Percentiles rank a stretch among this genome's conserved stretches.
phyloP scores from a whole-genome alignment of 2,888 invertebrate species.

The Invenusta paracnida region DNA sequence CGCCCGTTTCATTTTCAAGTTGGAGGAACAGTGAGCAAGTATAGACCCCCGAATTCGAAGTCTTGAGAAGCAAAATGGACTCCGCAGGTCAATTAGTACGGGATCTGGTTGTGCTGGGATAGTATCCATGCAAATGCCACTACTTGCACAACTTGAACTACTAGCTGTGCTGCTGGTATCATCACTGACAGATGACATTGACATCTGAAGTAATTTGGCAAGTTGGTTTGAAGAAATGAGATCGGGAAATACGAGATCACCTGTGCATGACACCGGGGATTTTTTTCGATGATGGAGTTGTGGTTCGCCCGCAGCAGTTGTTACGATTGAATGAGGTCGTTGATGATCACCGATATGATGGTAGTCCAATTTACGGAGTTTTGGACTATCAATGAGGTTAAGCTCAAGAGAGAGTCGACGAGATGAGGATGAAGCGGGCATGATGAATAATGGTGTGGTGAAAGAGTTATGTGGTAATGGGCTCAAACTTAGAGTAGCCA shows the following conservation, averaged over 20 bases:
- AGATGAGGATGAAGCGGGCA: constrained; percentile 1
- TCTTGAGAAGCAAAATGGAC: constrained; percentile 24
- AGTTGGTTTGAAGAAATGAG: constrained; percentile 5
- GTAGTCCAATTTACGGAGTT: background rate
- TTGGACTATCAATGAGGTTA: constrained; percentile 2
- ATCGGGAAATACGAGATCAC: background rate
- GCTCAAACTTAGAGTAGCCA: constrained; percentile 13
- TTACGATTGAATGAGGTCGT: background rate
- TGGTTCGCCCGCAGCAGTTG: background rate
- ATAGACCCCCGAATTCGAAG: constrained; percentile 7
- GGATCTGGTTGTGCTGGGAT: background rate
- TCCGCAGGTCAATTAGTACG: constrained; percentile 30
- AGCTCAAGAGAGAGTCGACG: background rate
- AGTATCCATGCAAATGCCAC: background rate
- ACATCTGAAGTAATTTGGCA: background rate
- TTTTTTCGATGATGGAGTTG: background rate
- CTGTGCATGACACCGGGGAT: background rate
- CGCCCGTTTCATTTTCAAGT: constrained; percentile 36
- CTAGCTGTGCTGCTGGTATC: constrained; percentile 3
- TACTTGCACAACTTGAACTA: constrained; percentile 3
- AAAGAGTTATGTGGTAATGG: constrained; percentile 1
- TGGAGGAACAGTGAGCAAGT: constrained; percentile 34
- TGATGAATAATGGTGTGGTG: background rate
- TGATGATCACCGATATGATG: background rate
- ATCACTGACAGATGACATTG: background rate